Base-by-base conservation (phyloP, 2,888 invertebrate genomes). In the Pseudococcus viburni region DNA sequence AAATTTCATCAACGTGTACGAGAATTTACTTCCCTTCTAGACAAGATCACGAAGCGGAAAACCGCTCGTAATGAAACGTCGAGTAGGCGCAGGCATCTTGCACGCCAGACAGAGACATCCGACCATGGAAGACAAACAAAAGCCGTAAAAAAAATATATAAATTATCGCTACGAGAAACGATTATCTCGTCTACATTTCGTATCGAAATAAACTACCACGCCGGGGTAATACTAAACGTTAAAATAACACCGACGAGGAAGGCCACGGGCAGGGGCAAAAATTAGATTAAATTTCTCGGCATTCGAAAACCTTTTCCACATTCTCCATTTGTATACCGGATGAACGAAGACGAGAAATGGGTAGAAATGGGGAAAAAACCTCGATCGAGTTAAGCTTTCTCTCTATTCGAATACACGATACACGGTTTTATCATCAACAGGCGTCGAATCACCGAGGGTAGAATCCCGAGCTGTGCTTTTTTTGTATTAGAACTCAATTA, bases 401-500 rank as follows among this genome's bases (percentile, higher is more conserved):
- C 51, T 51, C 51, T 51, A 15, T 17, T 51, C 11, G 11, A 51
- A 12, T 33, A 51, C 51, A 51, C 51, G 15, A 12, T 64, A 22
- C 22, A 6, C 9, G 19, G 64, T 19, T 64, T 64, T 22, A 51
- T 64, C 64, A 51, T 64, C 64, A 64, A 64, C 64, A 64, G 64
- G 64, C 64, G 8, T 64, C 64, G 64, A 64, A 51, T 51, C 51
- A 4, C 15, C 51, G 11, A 51, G 12, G 64, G 12, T 64, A 9
- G 64, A 5, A 17, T 51, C 11, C 51, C 22, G 2, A 9, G 64
- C 9, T 0, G 22, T 8, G 22, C n/a, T 64, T 64, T 64, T 64
- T 64, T 64, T 64, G 64, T 64, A 64, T 64, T 64, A 64, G 64
- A 64, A 64, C 39, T 77, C 26, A 77, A 77, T 77, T 77, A 77